These are phyloP conservation scores for Tetanocera ferruginea DNA, from an alignment of 2,888 invertebrate genomes.

Conservation along the genomic window DNA sequence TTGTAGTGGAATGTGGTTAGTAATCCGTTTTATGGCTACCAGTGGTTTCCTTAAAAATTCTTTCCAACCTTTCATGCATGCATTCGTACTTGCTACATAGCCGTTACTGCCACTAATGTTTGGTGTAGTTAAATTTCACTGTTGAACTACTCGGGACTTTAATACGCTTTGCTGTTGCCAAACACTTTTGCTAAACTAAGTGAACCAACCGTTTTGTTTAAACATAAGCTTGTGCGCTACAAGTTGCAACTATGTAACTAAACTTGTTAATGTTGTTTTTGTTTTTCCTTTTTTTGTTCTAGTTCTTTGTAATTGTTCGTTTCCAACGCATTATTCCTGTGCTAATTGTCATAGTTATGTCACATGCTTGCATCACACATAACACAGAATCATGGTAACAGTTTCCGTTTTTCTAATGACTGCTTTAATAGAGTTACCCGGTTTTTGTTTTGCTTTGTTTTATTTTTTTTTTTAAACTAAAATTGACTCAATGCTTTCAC, in stretches of 20 bases:
- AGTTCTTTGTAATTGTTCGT: background rate
- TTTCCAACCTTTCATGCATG: background rate
- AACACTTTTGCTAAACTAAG: background rate
- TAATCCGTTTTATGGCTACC: no score
- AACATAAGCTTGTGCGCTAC: background rate
- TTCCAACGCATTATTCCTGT: background rate
- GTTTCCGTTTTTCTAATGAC: constrained; percentile 14
- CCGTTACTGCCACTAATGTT: no score
- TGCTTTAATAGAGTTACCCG: constrained; percentile 15
- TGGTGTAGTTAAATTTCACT: no score
- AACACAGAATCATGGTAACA: background rate
- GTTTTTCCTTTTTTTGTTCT: background rate
- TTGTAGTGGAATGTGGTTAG: no score
- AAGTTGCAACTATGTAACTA: background rate
- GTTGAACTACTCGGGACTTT: no score
- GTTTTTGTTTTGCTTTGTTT: background rate
- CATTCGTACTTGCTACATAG: no score
- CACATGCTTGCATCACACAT: background rate
- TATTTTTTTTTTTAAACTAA: background rate
- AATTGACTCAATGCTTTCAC: background rate
- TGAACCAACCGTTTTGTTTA: background rate
- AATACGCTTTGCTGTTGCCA: background rate
- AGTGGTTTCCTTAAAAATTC: no score
- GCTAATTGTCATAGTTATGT: background rate
- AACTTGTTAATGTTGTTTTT: background rate